phyloP scores from a whole-genome alignment of 2,113 vertebrate species.

The Antechinus stuartii region DNA sequence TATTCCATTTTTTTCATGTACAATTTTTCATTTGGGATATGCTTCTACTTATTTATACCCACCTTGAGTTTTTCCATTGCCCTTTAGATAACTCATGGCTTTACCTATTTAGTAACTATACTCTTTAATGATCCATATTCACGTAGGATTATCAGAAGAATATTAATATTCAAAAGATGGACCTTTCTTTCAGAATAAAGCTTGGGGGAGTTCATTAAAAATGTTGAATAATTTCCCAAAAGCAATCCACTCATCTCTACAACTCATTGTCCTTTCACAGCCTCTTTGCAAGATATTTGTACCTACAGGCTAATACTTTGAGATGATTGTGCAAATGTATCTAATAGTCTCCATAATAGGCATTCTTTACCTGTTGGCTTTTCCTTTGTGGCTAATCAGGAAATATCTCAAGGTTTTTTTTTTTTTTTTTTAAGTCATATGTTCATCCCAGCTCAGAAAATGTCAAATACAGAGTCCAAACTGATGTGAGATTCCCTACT shows the following conservation, averaged over 20 bases:
- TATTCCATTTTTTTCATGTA: neutral
- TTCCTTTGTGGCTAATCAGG: neutral
- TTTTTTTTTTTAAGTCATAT: neutral
- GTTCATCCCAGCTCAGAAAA: neutral
- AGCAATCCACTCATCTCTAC: neutral
- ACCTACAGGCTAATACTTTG: neutral
- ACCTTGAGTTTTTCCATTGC: neutral
- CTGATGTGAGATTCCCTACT: neutral
- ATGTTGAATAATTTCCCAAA: neutral
- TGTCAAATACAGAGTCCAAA: neutral
- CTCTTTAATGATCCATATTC: neutral
- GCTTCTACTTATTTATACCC: neutral
- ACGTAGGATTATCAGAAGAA: neutral
- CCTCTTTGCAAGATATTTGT: neutral
- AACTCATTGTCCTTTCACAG: neutral
- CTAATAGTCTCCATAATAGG: neutral
- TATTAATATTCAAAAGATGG: neutral
- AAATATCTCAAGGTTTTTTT: neutral
- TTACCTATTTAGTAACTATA: neutral
- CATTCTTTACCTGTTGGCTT: neutral
- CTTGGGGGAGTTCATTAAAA: neutral
- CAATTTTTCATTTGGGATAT: neutral
- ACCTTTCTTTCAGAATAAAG: neutral
- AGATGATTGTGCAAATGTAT: neutral
- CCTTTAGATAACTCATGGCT: neutral